Evolutionary conservation across 2,113 vertebrate genomes (phyloP).

Genomic region (Alosa alosa): DNA sequence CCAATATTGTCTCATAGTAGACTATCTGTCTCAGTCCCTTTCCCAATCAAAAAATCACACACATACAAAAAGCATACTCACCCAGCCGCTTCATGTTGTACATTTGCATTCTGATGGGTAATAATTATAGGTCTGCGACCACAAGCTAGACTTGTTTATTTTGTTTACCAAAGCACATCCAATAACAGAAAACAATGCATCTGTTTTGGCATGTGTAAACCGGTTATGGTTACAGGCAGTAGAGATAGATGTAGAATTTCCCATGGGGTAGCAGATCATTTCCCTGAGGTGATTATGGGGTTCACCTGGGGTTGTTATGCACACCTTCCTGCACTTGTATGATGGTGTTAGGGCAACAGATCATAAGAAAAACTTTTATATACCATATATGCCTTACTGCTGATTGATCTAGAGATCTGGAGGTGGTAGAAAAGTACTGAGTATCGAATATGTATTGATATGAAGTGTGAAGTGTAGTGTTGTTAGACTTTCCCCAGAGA

Average conservation of each 20-base stretch:
- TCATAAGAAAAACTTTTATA: too few species aligned
- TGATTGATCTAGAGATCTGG: too few species aligned
- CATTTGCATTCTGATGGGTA: not conserved
- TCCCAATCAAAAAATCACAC: not conserved
- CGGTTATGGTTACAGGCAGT: not conserved
- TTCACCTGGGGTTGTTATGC: too few species aligned
- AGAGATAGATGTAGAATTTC: not conserved
- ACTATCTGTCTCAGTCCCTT: not conserved
- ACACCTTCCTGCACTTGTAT: too few species aligned
- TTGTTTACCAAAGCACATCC: not conserved
- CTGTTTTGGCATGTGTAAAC: not conserved
- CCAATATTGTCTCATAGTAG: not conserved
- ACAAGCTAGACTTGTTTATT: not conserved
- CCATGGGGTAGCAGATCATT: too few species aligned
- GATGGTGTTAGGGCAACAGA: too few species aligned
- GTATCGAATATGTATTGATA: too few species aligned
- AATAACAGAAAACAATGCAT: not conserved
- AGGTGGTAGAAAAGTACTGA: too few species aligned
- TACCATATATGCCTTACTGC: too few species aligned
- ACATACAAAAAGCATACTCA: not conserved
- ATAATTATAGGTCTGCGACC: not conserved
- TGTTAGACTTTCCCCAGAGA: too few species aligned
- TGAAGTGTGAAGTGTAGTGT: too few species aligned
- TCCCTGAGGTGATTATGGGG: too few species aligned
- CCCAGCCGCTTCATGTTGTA: not conserved